Evolutionary conservation across 35 echinoderm and acorn worm species (phyloP).

Genomic region (Lytechinus pictus): DNA sequence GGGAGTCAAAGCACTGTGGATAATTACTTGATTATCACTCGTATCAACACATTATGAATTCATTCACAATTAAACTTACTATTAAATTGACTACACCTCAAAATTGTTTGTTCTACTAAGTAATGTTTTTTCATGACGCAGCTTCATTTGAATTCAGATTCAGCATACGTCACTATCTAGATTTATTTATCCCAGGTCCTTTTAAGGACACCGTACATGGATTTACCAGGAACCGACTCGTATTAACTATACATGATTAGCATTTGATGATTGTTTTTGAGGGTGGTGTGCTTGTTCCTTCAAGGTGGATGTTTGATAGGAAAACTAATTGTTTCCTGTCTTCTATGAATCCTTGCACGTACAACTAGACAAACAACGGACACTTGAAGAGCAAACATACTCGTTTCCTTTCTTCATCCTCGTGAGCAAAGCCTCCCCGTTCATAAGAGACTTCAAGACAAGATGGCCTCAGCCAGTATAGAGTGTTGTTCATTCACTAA

Average conservation of each 20-base stretch:
- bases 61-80: no score
- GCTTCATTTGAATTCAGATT: not conserved
- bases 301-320: not conserved
- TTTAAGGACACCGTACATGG: not conserved
- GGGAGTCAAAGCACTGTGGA: no score
- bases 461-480: not conserved
- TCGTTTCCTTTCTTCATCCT: not conserved
- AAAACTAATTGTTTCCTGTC: slow-evolving; percentile 19
- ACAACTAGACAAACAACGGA: not conserved
- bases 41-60: no score
- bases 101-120: not conserved
- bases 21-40: no score
- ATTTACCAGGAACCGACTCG: not conserved
- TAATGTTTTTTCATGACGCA: not conserved
- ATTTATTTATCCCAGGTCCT: not conserved
- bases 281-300: not conserved
- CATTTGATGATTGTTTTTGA: not conserved
- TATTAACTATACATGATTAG: not conserved
- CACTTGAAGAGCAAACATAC: not conserved
- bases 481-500: no score
- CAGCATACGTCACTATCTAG: not conserved
- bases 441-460: not conserved
- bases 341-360: not conserved
- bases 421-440: not conserved
- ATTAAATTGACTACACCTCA: no score